Evolutionary conservation across 2,888 invertebrate species (phyloP), one percentile per base, ranked within the genome.

Genomic region (Tetragonula carbonaria): DNA sequence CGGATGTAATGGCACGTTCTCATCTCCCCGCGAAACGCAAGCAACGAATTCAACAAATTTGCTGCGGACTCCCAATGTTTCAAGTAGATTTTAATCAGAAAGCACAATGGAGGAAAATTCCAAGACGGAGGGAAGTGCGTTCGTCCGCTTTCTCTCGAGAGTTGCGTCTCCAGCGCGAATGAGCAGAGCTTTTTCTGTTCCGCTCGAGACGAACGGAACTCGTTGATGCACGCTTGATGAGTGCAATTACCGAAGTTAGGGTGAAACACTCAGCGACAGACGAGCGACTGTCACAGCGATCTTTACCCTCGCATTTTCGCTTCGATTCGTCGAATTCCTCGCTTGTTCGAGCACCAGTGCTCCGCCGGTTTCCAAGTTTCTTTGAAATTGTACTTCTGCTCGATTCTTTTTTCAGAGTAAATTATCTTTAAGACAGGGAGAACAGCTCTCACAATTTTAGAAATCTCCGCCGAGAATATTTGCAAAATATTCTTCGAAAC

Each of bases 141-240:
- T n/a, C 13, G 5, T 28, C 16, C 28, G 33, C 62, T 67, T 21
- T 67, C 33, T 55, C 51, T 53, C n/a, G 21, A 74, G 38, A 53
- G 53, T 21, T 18, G 62, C n/a, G 2, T n/a, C 45, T 45, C n/a
- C 18, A 18, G 23, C 45, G 74, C 55, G 53, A 78, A 50, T 63
- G 28, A 59, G 28, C 55, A 71, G 45, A 78, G 71, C 57, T 33
- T 62, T 71, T 45, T 45, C 45, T 45, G 50, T 13, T 18, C 38
- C 59, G 23, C 2, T 11, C 4, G 13, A 57, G 45, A 38, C 65
- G 70, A 67, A 72, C 63, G 72, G 67, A 68, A 74, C 74, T 53
- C n/a, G 38, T 57, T 75, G 82, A 81, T 84, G 76, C 78, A 68
- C 73, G 53, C 62, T 88, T 84, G 87, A 87, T 72, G 88, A 84